These are phyloP conservation scores for Heliothis subflexa DNA, from an alignment of 1,140 invertebrate genomes.

Conservation along the genomic window DNA sequence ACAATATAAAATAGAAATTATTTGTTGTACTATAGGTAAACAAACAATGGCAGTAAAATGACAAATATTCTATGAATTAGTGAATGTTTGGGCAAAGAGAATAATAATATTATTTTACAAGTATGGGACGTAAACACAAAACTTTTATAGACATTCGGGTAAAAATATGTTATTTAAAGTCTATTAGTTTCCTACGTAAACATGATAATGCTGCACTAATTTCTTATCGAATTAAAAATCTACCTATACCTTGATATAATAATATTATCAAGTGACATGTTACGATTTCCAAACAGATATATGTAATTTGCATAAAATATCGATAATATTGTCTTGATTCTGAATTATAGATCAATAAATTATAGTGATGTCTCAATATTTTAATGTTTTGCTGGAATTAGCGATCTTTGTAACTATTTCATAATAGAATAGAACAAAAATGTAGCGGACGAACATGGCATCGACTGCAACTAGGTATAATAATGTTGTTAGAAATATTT, in stretches of 20 bases:
- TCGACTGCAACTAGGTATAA: not conserved
- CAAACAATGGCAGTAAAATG: not conserved
- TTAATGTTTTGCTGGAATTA: slow-evolving; percentile 39
- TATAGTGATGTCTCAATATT: slow-evolving; percentile 56
- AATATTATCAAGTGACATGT: slow-evolving; percentile 6
- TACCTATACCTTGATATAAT: too few species aligned
- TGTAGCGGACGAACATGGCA: not conserved
- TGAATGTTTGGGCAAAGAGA: not conserved
- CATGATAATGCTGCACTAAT: too few species aligned
- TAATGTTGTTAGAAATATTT: not conserved
- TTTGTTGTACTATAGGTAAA: slow-evolving; percentile 8
- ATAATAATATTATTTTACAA: too few species aligned
- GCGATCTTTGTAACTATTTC: slow-evolving; percentile 37
- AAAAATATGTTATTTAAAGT: too few species aligned
- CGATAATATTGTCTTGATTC: slow-evolving; percentile 54
- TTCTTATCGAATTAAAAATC: too few species aligned
- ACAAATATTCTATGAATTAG: slow-evolving; percentile 7
- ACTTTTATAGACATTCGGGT: too few species aligned
- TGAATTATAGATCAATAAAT: slow-evolving; percentile 59
- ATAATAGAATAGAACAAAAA: slow-evolving; percentile 15
- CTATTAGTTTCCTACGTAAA: too few species aligned
- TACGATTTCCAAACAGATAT: slow-evolving; percentile 36
- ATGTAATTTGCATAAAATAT: slow-evolving; percentile 55
- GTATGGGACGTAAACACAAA: not conserved
- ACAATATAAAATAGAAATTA: not conserved